Conservation (phyloP, 2,797 vertebrate genomes). For the Falco columbarius region DNA sequence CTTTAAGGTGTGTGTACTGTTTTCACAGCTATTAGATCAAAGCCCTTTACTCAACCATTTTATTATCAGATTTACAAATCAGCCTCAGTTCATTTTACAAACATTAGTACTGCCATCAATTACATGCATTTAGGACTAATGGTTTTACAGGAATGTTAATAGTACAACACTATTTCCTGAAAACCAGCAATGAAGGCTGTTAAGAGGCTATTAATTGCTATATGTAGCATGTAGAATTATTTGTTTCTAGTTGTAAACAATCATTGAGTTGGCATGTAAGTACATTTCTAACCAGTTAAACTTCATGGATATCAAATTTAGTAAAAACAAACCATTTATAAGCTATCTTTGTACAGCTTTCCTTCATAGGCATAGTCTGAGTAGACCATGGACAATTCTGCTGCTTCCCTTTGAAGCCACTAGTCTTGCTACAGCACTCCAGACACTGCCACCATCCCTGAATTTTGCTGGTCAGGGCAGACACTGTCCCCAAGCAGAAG, state of each 20-base stretch:
- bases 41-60: slow-evolving; percentile 68
- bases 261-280: background rate
- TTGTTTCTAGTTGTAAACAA: slow-evolving; percentile 24
- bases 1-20: slow-evolving; percentile 58
- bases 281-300: slow-evolving; percentile 5
- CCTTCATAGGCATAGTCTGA: background rate
- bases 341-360: background rate
- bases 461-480: background rate
- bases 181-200: slow-evolving; percentile 33
- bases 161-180: slow-evolving; percentile 67
- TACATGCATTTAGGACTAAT: slow-evolving; percentile 65
- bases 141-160: slow-evolving; percentile 77
- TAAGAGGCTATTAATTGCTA: slow-evolving; percentile 52
- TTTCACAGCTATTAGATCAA: slow-evolving; percentile 74
- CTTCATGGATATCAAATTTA: background rate
- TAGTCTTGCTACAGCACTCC: background rate
- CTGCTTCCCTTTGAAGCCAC: background rate
- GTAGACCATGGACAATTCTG: background rate
- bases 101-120: slow-evolving; percentile 70
- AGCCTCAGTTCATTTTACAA: slow-evolving; percentile 70
- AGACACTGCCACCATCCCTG: accelerated
- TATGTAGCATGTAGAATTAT: background rate
- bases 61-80: slow-evolving; percentile 75
- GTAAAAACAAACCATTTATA: background rate
- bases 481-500: background rate